phyloP scores from a whole-genome alignment of 2,113 vertebrate species.

The Phrynosoma blainvillii region DNA sequence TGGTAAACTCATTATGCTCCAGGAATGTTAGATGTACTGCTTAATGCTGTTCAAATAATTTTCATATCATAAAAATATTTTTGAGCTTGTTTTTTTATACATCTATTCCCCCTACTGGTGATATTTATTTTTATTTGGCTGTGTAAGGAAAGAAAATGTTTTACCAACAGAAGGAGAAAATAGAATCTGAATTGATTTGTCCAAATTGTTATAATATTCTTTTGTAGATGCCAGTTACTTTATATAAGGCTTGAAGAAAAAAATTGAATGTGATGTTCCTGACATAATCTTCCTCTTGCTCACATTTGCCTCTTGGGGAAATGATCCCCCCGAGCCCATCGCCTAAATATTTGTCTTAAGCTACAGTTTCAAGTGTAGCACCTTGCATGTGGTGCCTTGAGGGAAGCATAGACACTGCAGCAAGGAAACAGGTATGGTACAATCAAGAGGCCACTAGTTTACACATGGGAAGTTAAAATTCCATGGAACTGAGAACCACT shows the following conservation, averaged over 20 bases:
- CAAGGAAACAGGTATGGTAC: neutral
- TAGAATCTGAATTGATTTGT: neutral
- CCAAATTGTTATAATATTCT: neutral
- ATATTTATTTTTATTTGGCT: slow-evolving; percentile 80
- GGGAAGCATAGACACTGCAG: neutral
- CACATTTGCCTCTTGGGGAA: neutral
- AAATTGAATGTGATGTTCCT: neutral
- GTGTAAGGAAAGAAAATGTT: slow-evolving; percentile 34
- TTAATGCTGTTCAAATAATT: slow-evolving; percentile 64
- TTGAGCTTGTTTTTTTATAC: slow-evolving; percentile 79
- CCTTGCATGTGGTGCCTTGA: neutral
- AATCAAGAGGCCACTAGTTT: neutral
- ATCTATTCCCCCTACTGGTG: slow-evolving; percentile 85
- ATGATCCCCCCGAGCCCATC: neutral
- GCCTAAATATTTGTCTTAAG: slow-evolving; percentile 18
- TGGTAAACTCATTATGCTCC: slow-evolving; percentile 53
- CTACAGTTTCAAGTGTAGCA: neutral
- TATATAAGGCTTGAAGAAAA: neutral
- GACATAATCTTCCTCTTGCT: neutral
- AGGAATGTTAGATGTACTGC: slow-evolving; percentile 67
- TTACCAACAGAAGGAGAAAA: slow-evolving; percentile 43
- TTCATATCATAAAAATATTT: slow-evolving; percentile 70
- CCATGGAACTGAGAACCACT: neutral
- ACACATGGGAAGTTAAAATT: neutral
- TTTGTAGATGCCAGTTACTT: rapidly evolving